Conservation (phyloP, 1,140 invertebrate species). For the Mamestra configurata region DNA sequence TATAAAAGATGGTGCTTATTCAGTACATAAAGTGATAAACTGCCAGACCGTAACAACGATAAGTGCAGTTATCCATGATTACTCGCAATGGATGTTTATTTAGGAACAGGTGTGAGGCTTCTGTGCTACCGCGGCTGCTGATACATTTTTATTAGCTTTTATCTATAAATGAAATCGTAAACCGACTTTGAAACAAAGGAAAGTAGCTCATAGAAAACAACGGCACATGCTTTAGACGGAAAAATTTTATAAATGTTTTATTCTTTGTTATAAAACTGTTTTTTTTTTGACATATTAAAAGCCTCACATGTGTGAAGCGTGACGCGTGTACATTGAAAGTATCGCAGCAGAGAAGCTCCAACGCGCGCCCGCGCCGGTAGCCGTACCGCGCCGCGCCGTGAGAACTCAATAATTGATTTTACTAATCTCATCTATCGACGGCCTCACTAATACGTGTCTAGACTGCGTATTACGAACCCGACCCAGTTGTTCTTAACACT, state of each 20-base stretch:
- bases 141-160: neutral
- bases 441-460: slow-evolving; percentile 63
- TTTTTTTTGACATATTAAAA: neutral
- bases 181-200: neutral
- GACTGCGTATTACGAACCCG: slow-evolving; percentile 56
- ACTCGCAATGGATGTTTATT: slow-evolving; percentile 20
- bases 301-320: slow-evolving; percentile 7
- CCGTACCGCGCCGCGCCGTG: slow-evolving; percentile 66
- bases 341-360: slow-evolving; percentile 1
- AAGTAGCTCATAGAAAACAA: neutral
- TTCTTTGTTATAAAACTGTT: neutral
- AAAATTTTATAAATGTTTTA: no score
- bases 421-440: slow-evolving; percentile 78
- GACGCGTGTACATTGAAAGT: slow-evolving; percentile 39
- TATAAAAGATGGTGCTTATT: slow-evolving; percentile 19
- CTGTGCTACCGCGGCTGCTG: neutral
- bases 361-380: neutral
- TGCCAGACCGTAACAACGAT: neutral
- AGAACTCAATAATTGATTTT: slow-evolving; percentile 83
- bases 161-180: slow-evolving; percentile 9
- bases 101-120: slow-evolving; percentile 1
- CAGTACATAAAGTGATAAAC: slow-evolving; percentile 20
- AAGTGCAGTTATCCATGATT: slow-evolving; percentile 11
- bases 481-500: neutral
- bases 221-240: no score